Evolutionary conservation across 2,797 vertebrate species (phyloP).

Genomic region (Chaunax sp.): DNA sequence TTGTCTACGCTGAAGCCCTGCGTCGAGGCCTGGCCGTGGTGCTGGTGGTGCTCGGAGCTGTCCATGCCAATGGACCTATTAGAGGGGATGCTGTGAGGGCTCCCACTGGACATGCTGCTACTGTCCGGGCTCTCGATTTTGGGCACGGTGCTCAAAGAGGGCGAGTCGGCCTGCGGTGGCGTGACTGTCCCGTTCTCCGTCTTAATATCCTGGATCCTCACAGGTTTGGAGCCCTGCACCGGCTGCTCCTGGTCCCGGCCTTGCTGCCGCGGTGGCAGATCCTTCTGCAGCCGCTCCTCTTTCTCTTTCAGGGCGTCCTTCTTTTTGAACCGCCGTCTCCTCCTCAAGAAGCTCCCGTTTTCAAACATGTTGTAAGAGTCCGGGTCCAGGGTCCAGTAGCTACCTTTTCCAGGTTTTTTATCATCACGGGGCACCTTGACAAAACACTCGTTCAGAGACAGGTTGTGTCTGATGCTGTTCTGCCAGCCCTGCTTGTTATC

Average conservation of each 20-base stretch:
- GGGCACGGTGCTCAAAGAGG: constrained; percentile 88
- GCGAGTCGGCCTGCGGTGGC: constrained; percentile 90
- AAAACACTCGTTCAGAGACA: constrained; percentile 94
- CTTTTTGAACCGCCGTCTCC: constrained; percentile 94
- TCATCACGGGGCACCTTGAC: constrained; percentile 95
- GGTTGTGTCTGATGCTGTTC: constrained; percentile 93
- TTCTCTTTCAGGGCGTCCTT: constrained; percentile 95
- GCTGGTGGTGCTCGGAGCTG: constrained; percentile 83
- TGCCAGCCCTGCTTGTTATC: constrained; percentile 97
- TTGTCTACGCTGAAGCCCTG: constrained; percentile 98
- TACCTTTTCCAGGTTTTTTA: constrained; percentile 94
- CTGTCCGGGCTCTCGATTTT: constrained; percentile 96
- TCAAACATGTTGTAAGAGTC: constrained; percentile 98
- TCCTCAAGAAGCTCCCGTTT: constrained; percentile 93
- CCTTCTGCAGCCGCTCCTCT: constrained; percentile 91
- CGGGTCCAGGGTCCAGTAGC: constrained; percentile 96
- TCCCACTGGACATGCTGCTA: constrained; percentile 93
- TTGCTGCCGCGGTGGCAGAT: constrained; percentile 77
- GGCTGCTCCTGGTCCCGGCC: constrained; percentile 83
- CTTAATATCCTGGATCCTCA: constrained; percentile 96
- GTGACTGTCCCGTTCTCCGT: constrained; percentile 93
- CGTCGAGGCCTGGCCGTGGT: constrained; percentile 82
- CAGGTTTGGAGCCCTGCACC: constrained; percentile 83
- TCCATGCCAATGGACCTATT: constrained; percentile 89
- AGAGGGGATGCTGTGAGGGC: constrained; percentile 89